Base-by-base conservation (phyloP, 2,113 vertebrate species). In the Helogale parvula region DNA sequence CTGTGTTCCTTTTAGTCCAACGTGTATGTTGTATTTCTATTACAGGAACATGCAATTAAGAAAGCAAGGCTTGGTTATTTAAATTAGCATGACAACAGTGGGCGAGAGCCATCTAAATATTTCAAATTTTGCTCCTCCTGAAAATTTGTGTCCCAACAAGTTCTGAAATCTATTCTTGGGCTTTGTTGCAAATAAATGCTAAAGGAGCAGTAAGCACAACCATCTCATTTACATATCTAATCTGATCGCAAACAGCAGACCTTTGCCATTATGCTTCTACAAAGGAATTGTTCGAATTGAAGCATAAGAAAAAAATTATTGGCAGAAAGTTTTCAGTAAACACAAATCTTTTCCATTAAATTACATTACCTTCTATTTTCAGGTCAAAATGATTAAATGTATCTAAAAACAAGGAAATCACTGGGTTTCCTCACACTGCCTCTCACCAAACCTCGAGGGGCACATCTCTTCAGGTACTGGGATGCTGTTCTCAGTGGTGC, bases 11-110 rank as follows among this genome's bases (percentile, higher is more conserved):
- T 97, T 98, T 14, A 95, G 94, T 93, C 98, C 98, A 86, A 98
- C 97, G 45, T 68, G 81, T 52, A 98, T 98, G 87, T 97, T 96
- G 88, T 98, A 98, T 98, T 98, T 98, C 98, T 98, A 68, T 96
- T 88, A 35, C 31, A 97, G 92, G 63, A 97, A 93, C 47, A 90
- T 66, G 45, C 63, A 97, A 66, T 97, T 95, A 94, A 93, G 69
- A 97, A 94, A 98, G 82, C 31, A 79, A 97, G 41, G 3, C 41
- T 90, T 96, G 45, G 88, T 97, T 97, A 96, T 96, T 96, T 91
- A 97, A 81, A 88, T 96, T 94, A 95, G 87, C 80, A 94, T 92
- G 76, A 71, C 88, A 86, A 71, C 25, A 57, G 65, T 88, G n/a
- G 80, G 80, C 0, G 8, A 93, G 72, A 97, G 71, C 69, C 54